phyloP scores from a whole-genome alignment of 2,888 invertebrate genomes.

The Perizoma flavofasciatum region DNA sequence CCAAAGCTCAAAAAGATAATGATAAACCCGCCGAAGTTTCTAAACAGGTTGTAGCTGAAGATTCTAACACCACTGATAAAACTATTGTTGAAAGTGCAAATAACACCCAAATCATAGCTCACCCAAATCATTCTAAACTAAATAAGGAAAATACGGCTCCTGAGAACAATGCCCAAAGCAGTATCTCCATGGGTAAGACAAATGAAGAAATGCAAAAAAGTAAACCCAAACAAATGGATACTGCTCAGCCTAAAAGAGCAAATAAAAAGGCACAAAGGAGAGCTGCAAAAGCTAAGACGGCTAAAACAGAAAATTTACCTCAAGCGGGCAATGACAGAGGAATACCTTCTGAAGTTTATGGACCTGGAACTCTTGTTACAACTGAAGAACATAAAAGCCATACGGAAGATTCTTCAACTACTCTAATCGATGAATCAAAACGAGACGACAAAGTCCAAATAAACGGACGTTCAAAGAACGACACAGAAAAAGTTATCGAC shows the following conservation, averaged over 20 bases:
- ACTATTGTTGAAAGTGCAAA: neutral
- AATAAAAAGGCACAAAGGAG: slow-evolving; percentile 19
- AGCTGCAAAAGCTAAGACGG: slow-evolving; percentile 9
- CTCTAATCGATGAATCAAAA: neutral
- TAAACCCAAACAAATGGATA: slow-evolving; percentile 1
- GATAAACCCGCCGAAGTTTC: slow-evolving; percentile 2
- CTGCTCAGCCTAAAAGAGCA: slow-evolving; percentile 1
- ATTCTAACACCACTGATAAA: slow-evolving; percentile 1
- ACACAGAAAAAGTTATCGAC: neutral
- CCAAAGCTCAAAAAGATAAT: slow-evolving; percentile 1
- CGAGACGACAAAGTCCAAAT: neutral
- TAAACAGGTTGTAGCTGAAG: neutral
- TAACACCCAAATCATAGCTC: neutral
- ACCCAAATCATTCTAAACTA: slow-evolving; percentile 1
- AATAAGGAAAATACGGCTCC: slow-evolving; percentile 1
- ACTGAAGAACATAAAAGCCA: neutral
- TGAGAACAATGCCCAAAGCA: neutral
- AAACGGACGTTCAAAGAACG: neutral
- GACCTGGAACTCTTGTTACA: neutral
- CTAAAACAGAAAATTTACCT: neutral
- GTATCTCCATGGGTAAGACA: neutral
- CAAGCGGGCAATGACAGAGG: neutral
- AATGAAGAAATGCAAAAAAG: neutral
- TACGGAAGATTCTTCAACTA: neutral
- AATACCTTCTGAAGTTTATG: neutral